Evolutionary conservation across 2,888 invertebrate species (phyloP).

Genomic region (Ptychoptera albimana): DNA sequence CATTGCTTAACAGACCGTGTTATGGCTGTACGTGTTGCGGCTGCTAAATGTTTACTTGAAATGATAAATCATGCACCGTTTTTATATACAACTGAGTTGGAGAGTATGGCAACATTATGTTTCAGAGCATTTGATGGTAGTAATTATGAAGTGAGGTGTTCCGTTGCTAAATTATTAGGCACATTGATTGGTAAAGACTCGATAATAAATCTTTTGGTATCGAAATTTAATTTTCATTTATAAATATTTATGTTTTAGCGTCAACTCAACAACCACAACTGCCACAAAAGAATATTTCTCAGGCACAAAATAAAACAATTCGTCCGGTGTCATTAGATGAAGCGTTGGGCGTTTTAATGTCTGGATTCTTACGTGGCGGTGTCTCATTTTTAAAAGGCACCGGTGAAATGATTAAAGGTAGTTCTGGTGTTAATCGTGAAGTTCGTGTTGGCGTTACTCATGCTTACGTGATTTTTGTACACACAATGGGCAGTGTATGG

Average conservation of each 20-base stretch:
- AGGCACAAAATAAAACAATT: constrained; percentile 18
- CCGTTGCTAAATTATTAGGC: constrained; percentile 84
- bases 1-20: constrained; percentile 82
- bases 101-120: constrained; percentile 81
- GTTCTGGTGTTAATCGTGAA: constrained; percentile 84
- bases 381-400: constrained; percentile 86
- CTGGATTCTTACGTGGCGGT: constrained; percentile 88
- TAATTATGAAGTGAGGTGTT: constrained; percentile 81
- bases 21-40: constrained; percentile 83
- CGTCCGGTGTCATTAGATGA: constrained; percentile 71
- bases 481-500: constrained; percentile 89
- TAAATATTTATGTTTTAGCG: constrained; percentile 16
- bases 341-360: constrained; percentile 76
- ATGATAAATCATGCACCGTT: constrained; percentile 77
- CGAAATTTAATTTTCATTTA: neutral
- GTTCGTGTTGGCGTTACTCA: constrained; percentile 95
- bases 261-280: constrained; percentile 62
- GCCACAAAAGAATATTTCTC: constrained; percentile 24
- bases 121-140: constrained; percentile 84
- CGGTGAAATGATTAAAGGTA: constrained; percentile 90
- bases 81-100: constrained; percentile 76
- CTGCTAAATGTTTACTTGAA: constrained; percentile 78
- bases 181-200: constrained; percentile 52
- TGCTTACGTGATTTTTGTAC: constrained; percentile 90
- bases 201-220: neutral